Conservation (phyloP, 2,797 vertebrate species). For the Pseudochirops cupreus region DNA sequence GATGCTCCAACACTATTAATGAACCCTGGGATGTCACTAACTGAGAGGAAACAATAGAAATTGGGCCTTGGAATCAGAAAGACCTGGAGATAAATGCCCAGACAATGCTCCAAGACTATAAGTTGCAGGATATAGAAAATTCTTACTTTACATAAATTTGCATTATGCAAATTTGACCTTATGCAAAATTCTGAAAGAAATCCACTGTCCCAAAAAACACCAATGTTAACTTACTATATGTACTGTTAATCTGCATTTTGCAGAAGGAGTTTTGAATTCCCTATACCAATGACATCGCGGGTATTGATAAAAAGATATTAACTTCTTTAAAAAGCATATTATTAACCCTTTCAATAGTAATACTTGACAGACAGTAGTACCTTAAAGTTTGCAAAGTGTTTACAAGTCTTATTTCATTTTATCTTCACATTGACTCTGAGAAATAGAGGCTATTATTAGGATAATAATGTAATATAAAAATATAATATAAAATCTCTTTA, state of each 20-base stretch:
- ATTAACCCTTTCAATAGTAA: not conserved
- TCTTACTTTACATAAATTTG: not conserved
- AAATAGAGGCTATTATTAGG: not conserved
- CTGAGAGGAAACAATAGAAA: not conserved
- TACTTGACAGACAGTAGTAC: not conserved
- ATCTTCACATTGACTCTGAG: not conserved
- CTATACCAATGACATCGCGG: not conserved
- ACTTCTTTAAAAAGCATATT: not conserved
- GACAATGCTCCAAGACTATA: not conserved
- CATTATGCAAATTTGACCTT: not conserved
- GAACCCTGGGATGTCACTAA: not conserved
- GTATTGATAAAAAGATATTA: not conserved
- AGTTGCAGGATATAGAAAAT: not conserved
- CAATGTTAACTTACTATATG: not conserved
- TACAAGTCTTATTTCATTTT: not conserved
- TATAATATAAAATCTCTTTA: not conserved
- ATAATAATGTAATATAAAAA: not conserved
- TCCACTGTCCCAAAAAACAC: not conserved
- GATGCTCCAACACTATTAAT: not conserved
- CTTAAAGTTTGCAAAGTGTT: not conserved
- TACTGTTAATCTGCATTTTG: not conserved
- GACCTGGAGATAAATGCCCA: not conserved
- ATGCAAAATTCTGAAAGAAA: not conserved
- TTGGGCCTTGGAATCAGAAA: not conserved
- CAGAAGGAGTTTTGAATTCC: not conserved